Conservation (phyloP, 1,140 invertebrate genomes). For the Acromyrmex charruanus region DNA sequence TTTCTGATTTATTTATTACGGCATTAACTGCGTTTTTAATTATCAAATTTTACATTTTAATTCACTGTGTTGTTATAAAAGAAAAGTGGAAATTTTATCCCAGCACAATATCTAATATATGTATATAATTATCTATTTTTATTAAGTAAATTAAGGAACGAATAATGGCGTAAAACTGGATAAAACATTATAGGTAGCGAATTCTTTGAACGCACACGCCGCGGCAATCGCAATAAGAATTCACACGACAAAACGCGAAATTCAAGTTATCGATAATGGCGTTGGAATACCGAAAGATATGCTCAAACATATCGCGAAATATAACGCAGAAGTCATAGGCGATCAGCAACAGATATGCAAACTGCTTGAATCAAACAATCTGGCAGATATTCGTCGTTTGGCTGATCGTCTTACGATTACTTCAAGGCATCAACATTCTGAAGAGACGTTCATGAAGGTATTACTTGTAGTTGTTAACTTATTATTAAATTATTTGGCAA, state of each 20-base stretch:
- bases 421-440: slow-evolving; percentile 68
- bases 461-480: slow-evolving; percentile 22
- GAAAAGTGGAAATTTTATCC: not conserved
- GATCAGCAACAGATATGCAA: not conserved
- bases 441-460: slow-evolving; percentile 76
- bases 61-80: not conserved
- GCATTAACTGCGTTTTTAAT: not conserved
- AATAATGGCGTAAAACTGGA: not conserved
- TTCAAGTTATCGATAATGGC: slow-evolving; percentile 83
- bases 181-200: slow-evolving; percentile 62
- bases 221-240: slow-evolving; percentile 78
- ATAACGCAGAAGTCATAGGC: not conserved
- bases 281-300: slow-evolving; percentile 72
- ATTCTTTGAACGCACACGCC: slow-evolving; percentile 76
- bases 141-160: not conserved
- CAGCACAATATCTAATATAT: not conserved
- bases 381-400: slow-evolving; percentile 65
- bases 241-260: slow-evolving; percentile 64
- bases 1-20: too few species aligned
- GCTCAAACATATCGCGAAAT: slow-evolving; percentile 71
- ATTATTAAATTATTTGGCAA: not conserved
- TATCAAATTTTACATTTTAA: not conserved
- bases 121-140: not conserved
- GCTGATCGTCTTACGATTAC: slow-evolving; percentile 73
- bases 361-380: not conserved